phyloP scores from a whole-genome alignment of 2,888 invertebrate genomes.

The Ichneumoninae sp. region DNA sequence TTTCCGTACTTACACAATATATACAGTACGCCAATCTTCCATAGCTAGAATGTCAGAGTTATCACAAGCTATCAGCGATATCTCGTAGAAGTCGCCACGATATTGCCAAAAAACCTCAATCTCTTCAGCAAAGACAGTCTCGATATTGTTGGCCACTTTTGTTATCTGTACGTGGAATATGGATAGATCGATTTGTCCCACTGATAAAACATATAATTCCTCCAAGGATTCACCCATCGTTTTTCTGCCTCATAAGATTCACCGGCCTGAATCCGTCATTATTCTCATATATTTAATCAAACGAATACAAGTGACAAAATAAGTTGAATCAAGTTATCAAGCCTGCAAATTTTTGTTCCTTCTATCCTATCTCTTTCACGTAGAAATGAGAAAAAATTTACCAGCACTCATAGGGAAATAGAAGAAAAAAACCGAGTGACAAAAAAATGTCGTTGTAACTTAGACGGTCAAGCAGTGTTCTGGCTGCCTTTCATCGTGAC shows the following conservation, averaged over 20 bases:
- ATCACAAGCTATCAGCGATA: conserved; percentile 43
- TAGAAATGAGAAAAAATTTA: conserved; percentile 14
- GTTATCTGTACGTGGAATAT: conserved; percentile 16
- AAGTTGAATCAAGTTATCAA: not conserved
- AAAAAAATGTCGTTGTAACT: conserved; percentile 8
- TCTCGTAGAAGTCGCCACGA: conserved; percentile 16
- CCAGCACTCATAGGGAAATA: conserved; percentile 20
- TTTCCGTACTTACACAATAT: conserved; percentile 20
- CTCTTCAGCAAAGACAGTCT: conserved; percentile 23
- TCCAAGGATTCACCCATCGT: conserved; percentile 2
- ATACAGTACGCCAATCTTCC: not conserved
- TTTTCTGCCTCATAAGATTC: not conserved
- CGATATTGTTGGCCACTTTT: not conserved
- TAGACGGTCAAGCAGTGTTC: conserved; percentile 35
- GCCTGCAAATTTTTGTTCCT: not conserved
- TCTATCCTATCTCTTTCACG: not conserved
- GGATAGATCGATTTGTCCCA: conserved; percentile 39
- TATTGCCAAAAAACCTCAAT: conserved; percentile 30
- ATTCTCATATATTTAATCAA: conserved; percentile 33
- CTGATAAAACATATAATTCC: conserved; percentile 11
- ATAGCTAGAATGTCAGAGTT: conserved; percentile 16
- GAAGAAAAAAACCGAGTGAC: conserved; percentile 9
- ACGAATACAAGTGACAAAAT: not conserved
- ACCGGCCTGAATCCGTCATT: conserved; percentile 15
- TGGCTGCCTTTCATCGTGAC: conserved; percentile 35